Evolutionary conservation across 2,888 invertebrate genomes (phyloP), one percentile per base, ranked within the genome.

Genomic region (Elmis aenea): DNA sequence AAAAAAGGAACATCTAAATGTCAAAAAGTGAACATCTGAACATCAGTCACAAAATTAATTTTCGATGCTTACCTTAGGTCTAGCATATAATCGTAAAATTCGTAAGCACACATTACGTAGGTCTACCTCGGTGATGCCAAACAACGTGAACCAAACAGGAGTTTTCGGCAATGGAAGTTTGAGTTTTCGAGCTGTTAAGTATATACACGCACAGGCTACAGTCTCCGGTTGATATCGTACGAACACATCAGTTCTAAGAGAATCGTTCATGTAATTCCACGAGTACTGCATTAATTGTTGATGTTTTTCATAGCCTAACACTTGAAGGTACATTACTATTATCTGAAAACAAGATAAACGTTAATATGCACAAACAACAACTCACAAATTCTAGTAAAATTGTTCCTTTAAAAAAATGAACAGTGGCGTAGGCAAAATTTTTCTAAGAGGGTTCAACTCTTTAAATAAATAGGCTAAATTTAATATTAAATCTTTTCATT

Each of bases 231-330:
- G 85, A 64, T 91, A 94, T 26, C 93, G 79, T 64, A 97, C 83
- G 66, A 99, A 99, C 0, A 95, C 94, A 68, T 97, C 93, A 0
- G 96, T 95, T 18, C 97, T 76, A 27, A 99, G 71, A 0, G 96
- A 91, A 72, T 99, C 99, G 66, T 99, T 99, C 97, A 99, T 99
- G 69, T 96, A 99, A 67, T 97, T 97, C 97, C 99, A 99, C 2
- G 97, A 85, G 67, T 86, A 83, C 66, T 99, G 97, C 81, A 96
- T 91, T 21, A 99, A 73, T 50, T 84, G 82, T 37, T 82, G 79
- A 66, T 95, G 85, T 60, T 85, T 85, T 60, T 94, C 89, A 58
- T 85, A 86, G 29, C 90, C 86, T 45, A 99, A 69, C 5, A 95
- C 83, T 74, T 95, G 92, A 34, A 97, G 76, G 64, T 95, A 96